Evolutionary conservation across 2,888 invertebrate species (phyloP).

Genomic region (Patella pellucida): DNA sequence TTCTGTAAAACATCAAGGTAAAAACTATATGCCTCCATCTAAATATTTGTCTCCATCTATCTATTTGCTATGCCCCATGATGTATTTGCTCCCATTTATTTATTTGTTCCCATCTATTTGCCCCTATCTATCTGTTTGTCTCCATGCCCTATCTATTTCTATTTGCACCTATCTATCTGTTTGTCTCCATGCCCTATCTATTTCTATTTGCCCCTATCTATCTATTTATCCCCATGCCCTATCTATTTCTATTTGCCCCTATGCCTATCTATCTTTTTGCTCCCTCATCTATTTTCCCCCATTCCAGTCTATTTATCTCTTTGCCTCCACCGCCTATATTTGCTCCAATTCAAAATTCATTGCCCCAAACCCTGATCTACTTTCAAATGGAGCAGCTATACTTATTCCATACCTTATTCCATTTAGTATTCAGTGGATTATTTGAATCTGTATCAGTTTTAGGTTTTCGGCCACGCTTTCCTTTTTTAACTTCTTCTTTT

Average conservation of each 20-base stretch:
- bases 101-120: neutral
- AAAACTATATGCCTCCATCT: no score
- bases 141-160: slow-evolving; percentile 10
- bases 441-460: neutral
- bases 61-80: no score
- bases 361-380: no score
- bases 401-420: neutral
- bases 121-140: slow-evolving; percentile 17
- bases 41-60: no score
- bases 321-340: neutral
- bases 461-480: slow-evolving; percentile 18
- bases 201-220: slow-evolving; percentile 17
- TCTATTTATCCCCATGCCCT: neutral
- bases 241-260: neutral
- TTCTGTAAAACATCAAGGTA: no score
- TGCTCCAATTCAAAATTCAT: neutral
- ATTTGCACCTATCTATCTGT: slow-evolving; percentile 11
- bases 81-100: slow-evolving; percentile 2
- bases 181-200: slow-evolving; percentile 5
- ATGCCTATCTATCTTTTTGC: slow-evolving; percentile 21
- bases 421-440: neutral
- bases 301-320: neutral
- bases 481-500: slow-evolving; percentile 21
- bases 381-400: no score
- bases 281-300: slow-evolving; percentile 8